Percentiles rank a stretch among this genome's conserved stretches.
These are phyloP conservation scores for Ciconia stormi DNA, from an alignment of 2,113 vertebrate species.

Conservation along the genomic window DNA sequence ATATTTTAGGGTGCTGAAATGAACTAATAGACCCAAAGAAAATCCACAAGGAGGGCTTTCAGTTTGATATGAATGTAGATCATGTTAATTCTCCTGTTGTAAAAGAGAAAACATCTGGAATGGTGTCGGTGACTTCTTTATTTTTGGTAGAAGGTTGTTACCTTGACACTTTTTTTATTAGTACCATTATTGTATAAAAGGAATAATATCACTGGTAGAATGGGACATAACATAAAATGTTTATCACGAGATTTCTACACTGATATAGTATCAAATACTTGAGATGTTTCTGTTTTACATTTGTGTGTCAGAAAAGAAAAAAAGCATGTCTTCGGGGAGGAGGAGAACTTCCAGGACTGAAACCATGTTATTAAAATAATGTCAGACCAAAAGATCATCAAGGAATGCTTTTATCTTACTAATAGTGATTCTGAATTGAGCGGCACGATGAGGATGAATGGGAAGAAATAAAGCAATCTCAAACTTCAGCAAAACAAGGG, in stretches of 20 bases:
- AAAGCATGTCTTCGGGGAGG: not conserved
- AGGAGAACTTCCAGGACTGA: not conserved
- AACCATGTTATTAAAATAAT: not conserved
- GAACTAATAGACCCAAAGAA: not conserved
- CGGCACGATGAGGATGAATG: not conserved
- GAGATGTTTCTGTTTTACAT: not conserved
- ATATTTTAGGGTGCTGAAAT: not conserved
- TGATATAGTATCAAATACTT: not conserved
- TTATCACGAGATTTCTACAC: not conserved
- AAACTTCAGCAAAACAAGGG: not conserved
- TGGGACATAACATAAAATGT: not conserved
- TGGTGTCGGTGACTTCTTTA: not conserved
- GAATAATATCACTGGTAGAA: not conserved
- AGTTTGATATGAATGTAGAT: not conserved
- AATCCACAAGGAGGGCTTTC: not conserved
- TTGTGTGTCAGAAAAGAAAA: not conserved
- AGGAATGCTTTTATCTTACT: not conserved
- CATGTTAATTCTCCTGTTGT: not conserved
- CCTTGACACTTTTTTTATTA: not conserved
- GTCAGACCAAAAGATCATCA: not conserved
- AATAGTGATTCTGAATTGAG: not conserved
- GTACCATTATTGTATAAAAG: not conserved
- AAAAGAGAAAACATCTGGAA: not conserved
- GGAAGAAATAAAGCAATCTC: not conserved
- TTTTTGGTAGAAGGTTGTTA: not conserved